These are phyloP conservation scores for Phengaris alcon DNA, from an alignment of 2,888 invertebrate genomes.

Conservation along the genomic window DNA sequence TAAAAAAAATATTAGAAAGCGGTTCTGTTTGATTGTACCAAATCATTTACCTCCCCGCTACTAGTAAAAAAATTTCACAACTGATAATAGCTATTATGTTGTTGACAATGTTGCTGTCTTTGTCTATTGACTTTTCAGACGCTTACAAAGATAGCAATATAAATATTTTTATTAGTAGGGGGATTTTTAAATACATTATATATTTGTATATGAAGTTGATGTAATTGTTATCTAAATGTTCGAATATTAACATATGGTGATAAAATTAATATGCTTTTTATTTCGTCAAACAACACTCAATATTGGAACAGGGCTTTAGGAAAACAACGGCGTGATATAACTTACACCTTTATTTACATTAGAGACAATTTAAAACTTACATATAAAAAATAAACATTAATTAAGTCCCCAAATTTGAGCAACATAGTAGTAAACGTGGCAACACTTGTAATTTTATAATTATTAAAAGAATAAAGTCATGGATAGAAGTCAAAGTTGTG, in stretches of 20 bases:
- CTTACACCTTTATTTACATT: constrained; percentile 68
- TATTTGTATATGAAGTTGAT: background rate
- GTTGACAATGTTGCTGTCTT: too few species aligned
- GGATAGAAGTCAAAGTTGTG: constrained; percentile 11
- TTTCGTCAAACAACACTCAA: background rate
- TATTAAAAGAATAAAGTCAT: constrained; percentile 11
- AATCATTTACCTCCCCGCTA: too few species aligned
- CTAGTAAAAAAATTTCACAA: too few species aligned
- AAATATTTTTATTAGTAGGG: background rate
- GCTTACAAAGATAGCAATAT: background rate
- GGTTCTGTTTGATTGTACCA: too few species aligned
- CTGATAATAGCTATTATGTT: too few species aligned
- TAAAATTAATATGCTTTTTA: background rate
- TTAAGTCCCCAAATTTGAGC: constrained; percentile 55
- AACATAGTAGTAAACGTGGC: constrained; percentile 42
- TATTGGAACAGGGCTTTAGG: constrained; percentile 35
- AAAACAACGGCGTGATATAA: constrained; percentile 48
- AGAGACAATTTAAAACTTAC: constrained; percentile 43
- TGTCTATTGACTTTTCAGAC: too few species aligned
- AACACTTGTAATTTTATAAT: constrained; percentile 35
- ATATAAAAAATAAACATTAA: constrained; percentile 56
- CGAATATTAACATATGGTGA: background rate
- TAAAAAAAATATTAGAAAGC: too few species aligned
- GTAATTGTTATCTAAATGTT: background rate
- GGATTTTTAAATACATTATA: background rate